Base-by-base conservation (phyloP, 2,797 vertebrate species). In the Hozukius guyotensis region DNA sequence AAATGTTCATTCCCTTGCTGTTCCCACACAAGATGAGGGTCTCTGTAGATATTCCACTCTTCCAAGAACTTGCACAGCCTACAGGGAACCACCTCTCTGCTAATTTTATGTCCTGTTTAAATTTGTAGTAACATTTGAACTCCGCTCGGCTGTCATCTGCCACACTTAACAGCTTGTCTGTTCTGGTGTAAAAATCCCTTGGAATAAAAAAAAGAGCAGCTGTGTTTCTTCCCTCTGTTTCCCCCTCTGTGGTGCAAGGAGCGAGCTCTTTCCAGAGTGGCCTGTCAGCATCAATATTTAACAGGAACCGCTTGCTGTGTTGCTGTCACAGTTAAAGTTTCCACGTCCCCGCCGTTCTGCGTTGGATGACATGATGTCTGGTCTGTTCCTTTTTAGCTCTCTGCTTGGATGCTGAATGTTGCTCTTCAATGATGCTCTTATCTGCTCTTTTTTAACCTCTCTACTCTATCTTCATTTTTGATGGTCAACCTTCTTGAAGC, bases 261-360 rank as follows among this genome's bases (percentile, higher is more conserved):
- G 78, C 53, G 24, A 78, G 87, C 85, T 88, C 80, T 73, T 90
- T 83, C 85, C 79, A 89, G 81, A 89, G 77, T 81, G 80, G 75
- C 73, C 82, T 85, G 88, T 91, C 84, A 63, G 75, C 87, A 92
- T 94, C 81, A 93, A 93, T 94, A 91, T 93, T 94, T 93, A 92
- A 93, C 81, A 60, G 77, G 71, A 77, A 87, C 80, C 70, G 89
- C 80, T 86, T 72, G 88, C 82, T 78, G 70, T 88, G 81, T 87
- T 90, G 86, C 84, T 81, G 88, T 93, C 87, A 90, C 65, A 73
- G 79, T 85, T 87, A 71, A 83, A 87, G 78, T 92, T 88, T 82
- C 72, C 78, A 34, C 56, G 59, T 89, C 68, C 63, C 67, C 16
- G 53, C 72, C 29, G 12, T 52, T 73, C 53, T 59, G 61, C 18